Conservation (phyloP, 2,113 vertebrate species). For the Ophiodon elongatus region DNA sequence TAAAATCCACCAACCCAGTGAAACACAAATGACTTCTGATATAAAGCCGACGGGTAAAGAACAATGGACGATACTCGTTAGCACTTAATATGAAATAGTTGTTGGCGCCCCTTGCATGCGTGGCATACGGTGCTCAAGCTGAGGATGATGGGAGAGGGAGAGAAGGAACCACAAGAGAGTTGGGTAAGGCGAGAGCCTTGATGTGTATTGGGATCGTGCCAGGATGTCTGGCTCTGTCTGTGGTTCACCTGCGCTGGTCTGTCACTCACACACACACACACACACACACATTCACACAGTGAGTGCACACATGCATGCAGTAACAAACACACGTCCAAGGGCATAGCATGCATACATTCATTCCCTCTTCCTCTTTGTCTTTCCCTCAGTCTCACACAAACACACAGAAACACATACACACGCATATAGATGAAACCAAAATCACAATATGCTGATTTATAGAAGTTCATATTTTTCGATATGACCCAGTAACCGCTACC, state of each 20-base stretch:
- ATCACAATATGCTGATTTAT: constrained; percentile 70
- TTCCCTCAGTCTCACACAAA: constrained; percentile 1
- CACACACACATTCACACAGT: constrained; percentile 31
- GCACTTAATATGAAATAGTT: not conserved
- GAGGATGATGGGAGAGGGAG: constrained; percentile 52
- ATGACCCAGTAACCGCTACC: constrained; percentile 68
- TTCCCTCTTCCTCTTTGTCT: constrained; percentile 18
- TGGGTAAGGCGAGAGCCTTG: constrained; percentile 84
- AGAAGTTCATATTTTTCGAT: constrained; percentile 43
- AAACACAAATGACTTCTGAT: not conserved
- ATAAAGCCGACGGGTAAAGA: not conserved
- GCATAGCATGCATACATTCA: constrained; percentile 24
- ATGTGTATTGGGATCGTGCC: constrained; percentile 85
- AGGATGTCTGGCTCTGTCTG: constrained; percentile 84
- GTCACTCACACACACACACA: constrained; percentile 61
- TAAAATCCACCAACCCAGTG: not conserved
- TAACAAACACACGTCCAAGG: constrained; percentile 42
- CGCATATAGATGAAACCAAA: constrained; percentile 12
- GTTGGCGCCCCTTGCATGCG: constrained; percentile 7
- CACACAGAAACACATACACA: constrained; percentile 25
- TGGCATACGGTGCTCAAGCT: constrained; percentile 19
- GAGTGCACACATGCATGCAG: not conserved
- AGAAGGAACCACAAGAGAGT: constrained; percentile 19
- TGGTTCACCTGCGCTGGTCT: constrained; percentile 82
- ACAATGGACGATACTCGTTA: not conserved